Evolutionary conservation across 2,888 invertebrate genomes (phyloP).

Genomic region (Phalera bucephala): DNA sequence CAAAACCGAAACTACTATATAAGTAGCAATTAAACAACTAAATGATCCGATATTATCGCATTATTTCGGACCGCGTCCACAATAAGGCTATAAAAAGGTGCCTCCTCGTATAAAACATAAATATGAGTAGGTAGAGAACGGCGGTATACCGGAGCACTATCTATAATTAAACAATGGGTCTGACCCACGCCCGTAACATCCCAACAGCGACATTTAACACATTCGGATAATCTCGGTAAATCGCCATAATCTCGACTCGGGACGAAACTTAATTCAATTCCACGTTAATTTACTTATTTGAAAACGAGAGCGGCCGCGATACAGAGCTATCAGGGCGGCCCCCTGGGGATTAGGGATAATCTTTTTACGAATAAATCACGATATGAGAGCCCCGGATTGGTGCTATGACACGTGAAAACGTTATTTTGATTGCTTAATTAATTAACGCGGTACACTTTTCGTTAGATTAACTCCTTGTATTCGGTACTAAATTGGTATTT

Average conservation of each 20-base stretch:
- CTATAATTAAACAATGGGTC: constrained; percentile 74
- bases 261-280: constrained; percentile 76
- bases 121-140: constrained; percentile 45
- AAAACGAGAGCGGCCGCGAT: constrained; percentile 62
- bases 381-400: constrained; percentile 27
- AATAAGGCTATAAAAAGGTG: constrained; percentile 38
- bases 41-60: constrained; percentile 28
- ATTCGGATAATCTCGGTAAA: constrained; percentile 77
- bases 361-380: constrained; percentile 65
- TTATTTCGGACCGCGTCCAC: constrained; percentile 31
- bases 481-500: too few relatives aligned
- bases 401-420: constrained; percentile 18
- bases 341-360: constrained; percentile 62
- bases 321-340: constrained; percentile 54
- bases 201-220: constrained; percentile 72
- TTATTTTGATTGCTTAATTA: constrained; percentile 13
- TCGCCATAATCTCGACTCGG: constrained; percentile 72
- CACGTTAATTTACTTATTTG: constrained; percentile 78
- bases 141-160: constrained; percentile 56
- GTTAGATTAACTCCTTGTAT: too few relatives aligned
- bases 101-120: constrained; percentile 41
- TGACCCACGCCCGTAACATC: constrained; percentile 65
- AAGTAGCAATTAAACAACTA: constrained; percentile 27
- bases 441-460: constrained; percentile 1
- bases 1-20: constrained; percentile 19